phyloP scores from a whole-genome alignment of 2,113 vertebrate genomes.

The Rhizomys pruinosus region DNA sequence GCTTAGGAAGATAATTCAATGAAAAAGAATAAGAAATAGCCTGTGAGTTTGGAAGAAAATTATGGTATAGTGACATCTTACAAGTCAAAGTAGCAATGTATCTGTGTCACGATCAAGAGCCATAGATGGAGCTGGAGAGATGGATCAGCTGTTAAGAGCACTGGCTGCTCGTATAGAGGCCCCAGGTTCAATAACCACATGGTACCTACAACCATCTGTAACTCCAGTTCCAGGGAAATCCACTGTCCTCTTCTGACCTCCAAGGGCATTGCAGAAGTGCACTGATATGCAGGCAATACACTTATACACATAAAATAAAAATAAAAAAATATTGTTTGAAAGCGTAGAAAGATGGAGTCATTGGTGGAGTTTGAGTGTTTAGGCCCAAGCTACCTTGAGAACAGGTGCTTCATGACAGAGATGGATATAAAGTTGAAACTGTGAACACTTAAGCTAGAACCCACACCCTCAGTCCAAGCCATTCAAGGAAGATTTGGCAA shows the following conservation, averaged over 20 bases:
- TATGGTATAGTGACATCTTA: neutral
- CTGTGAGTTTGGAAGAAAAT: neutral
- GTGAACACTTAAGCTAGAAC: neutral
- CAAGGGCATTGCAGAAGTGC: no score
- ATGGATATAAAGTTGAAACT: neutral
- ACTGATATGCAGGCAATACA: no score
- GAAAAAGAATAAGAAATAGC: neutral
- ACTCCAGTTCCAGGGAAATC: no score
- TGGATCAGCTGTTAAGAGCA: no score
- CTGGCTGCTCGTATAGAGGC: no score
- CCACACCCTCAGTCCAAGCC: neutral
- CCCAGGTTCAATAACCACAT: no score
- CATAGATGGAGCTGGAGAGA: no score
- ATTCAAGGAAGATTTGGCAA: neutral
- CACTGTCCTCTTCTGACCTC: no score
- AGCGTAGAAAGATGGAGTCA: neutral
- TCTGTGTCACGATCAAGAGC: neutral
- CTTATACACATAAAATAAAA: no score
- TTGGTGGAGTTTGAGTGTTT: conserved; percentile 6
- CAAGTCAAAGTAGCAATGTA: neutral
- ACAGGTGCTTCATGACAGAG: neutral
- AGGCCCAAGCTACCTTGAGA: neutral
- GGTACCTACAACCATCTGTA: no score
- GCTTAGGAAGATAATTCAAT: neutral
- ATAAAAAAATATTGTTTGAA: no score